Conservation (phyloP, 2,888 invertebrate genomes). For the Troilus luridus region DNA sequence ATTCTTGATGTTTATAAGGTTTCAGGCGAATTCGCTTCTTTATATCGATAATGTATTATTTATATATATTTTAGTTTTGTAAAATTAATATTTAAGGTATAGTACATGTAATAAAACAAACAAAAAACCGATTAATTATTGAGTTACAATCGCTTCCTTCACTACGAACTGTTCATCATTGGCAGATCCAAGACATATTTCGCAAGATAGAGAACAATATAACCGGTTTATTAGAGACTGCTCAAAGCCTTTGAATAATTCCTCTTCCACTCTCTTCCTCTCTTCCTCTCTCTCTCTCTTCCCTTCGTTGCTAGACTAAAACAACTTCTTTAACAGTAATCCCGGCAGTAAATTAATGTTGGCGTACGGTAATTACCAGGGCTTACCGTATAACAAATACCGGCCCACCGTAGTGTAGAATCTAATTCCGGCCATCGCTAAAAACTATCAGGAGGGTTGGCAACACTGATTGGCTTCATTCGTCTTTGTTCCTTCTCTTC, state of each 20-base stretch:
- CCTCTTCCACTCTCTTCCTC: not conserved
- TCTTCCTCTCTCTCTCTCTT: too few relatives aligned
- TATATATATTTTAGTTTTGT: too few relatives aligned
- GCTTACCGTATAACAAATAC: constrained; percentile 42
- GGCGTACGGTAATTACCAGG: constrained; percentile 29
- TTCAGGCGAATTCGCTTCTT: too few relatives aligned
- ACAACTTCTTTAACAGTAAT: constrained; percentile 49
- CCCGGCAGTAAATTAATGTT: constrained; percentile 27
- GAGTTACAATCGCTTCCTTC: not conserved
- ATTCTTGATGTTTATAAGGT: too few relatives aligned
- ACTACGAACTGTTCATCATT: not conserved
- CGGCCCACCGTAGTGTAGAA: constrained; percentile 14
- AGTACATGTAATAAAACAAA: not conserved
- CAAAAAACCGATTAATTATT: not conserved
- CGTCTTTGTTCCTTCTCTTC: constrained; percentile 19
- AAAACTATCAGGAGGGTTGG: not conserved
- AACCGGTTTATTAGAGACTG: constrained; percentile 32
- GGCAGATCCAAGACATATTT: not conserved
- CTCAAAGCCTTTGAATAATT: constrained; percentile 34
- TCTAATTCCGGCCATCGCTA: constrained; percentile 36
- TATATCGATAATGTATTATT: too few relatives aligned
- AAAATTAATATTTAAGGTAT: too few relatives aligned
- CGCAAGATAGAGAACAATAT: not conserved
- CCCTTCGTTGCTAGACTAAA: not conserved
- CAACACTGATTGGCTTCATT: constrained; percentile 33